These are phyloP conservation scores for Polylopha cassiicola DNA, from an alignment of 2,888 invertebrate species.

Conservation along the genomic window DNA sequence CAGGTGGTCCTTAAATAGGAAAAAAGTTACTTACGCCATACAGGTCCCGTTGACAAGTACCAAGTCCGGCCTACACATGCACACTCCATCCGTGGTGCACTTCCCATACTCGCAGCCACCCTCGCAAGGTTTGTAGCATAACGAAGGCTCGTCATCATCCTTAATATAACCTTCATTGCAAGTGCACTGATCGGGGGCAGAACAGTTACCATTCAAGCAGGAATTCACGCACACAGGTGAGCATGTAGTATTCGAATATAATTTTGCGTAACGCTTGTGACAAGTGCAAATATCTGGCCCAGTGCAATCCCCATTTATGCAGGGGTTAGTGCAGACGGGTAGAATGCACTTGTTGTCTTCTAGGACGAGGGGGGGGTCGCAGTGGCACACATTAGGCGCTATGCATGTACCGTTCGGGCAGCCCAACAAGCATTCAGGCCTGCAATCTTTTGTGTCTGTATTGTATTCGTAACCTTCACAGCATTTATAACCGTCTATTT, in stretches of 20 bases:
- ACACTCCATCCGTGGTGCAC: conserved; percentile 38
- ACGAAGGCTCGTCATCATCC: conserved; percentile 25
- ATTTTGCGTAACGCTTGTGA: conserved; percentile 28
- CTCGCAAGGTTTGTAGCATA: conserved; percentile 41
- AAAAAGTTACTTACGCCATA: conserved; percentile 37
- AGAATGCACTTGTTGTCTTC: conserved; percentile 28
- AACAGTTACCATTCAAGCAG: conserved; percentile 38
- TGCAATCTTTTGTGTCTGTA: conserved; percentile 10
- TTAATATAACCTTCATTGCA: conserved; percentile 31
- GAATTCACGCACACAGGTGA: conserved; percentile 34
- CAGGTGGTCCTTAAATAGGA: too few species aligned
- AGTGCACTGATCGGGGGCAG: conserved; percentile 29
- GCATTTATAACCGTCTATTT: too few species aligned
- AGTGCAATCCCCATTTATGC: conserved; percentile 44
- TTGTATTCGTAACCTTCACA: conserved; percentile 9
- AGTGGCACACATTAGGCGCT: conserved; percentile 41
- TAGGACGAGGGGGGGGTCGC: conserved; percentile 34
- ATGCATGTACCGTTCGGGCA: conserved; percentile 50
- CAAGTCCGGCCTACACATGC: conserved; percentile 37
- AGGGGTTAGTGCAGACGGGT: conserved; percentile 55
- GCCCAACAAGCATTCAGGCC: conserved; percentile 24
- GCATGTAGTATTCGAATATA: conserved; percentile 29
- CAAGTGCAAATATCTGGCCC: conserved; percentile 41
- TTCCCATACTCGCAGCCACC: conserved; percentile 37
- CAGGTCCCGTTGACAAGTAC: conserved; percentile 37